Evolutionary conservation across 2,888 invertebrate species (phyloP), one percentile per base, ranked within the genome.

Genomic region (Meliscaeva auricollis): DNA sequence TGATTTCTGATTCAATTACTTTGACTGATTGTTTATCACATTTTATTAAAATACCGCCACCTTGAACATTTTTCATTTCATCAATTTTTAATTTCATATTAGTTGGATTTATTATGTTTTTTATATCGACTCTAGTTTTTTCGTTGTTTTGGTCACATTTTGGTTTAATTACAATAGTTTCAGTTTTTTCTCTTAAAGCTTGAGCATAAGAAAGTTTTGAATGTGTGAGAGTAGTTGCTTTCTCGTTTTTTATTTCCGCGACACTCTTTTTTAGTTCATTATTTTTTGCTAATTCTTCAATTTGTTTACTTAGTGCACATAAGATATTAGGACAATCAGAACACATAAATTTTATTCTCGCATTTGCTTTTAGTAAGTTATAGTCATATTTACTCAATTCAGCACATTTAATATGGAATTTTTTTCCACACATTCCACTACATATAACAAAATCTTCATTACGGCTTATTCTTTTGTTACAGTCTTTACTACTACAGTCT

Each of bases 321-420:
- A 38, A 38, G 13, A 38, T 38, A 13, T 38, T 38, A 13, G 38
- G 38, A 38, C 38, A 38, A 38, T 38, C 38, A 11, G 13, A 38
- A 13, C 38, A 38, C 38, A 38, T 38, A 38, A 3, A 38, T 38
- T 38, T 38, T 8, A 38, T 38, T 38, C 38, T 26, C 26, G 26
- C 26, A 26, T 26, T 44, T 7, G 44, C 15, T 44, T 13, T 44
- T n/a, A 44, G 44, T 26, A 26, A 15, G 1, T 15, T 44, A 44
- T 15, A 44, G 26, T 44, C 44, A 44, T 13, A 44, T 44, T 44
- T 44, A n/a, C n/a, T 44, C n/a, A 44, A 44, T 15, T 44, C 15
- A 44, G 15, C 44, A 44, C 44, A 44, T 44, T 44, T 44, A n/a
- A 15, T 44, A 44, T 44, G 44, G n/a, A 44, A 44, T 44, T n/a